A percentile compares a stretch with the other conserved stretches of the same genome.
Conservation (phyloP, 1,140 invertebrate genomes). For the Lordiphosa collinella region DNA sequence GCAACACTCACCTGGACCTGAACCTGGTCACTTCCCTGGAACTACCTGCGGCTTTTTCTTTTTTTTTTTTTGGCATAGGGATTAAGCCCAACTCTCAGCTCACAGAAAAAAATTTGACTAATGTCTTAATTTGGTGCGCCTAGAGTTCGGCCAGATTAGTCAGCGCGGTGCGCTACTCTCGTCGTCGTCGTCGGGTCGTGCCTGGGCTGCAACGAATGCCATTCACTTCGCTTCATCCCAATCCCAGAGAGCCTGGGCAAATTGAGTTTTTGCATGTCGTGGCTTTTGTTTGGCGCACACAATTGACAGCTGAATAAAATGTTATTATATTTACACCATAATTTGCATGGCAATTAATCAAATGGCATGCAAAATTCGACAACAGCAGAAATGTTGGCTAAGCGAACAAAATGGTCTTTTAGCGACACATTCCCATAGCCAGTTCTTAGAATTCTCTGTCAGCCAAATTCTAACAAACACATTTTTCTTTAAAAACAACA, state of each 20-base stretch:
- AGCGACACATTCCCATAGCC: constrained; percentile 12
- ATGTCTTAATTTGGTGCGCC: constrained; percentile 74
- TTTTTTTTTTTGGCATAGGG: constrained; percentile 43
- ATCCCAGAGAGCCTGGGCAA: constrained; percentile 28
- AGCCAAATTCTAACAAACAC: constrained; percentile 34
- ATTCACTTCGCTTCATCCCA: constrained; percentile 74
- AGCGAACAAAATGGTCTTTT: constrained; percentile 31
- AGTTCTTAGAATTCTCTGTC: no score
- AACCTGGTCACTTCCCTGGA: constrained; percentile 60
- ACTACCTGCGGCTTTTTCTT: constrained; percentile 57
- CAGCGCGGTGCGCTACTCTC: constrained; percentile 27
- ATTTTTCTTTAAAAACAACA: constrained; percentile 21
- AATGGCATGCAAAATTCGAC: constrained; percentile 75
- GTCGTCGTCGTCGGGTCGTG: constrained; percentile 34
- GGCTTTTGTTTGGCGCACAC: constrained; percentile 33
- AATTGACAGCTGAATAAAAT: constrained; percentile 78
- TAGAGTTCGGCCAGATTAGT: constrained; percentile 51
- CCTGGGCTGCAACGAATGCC: constrained; percentile 67
- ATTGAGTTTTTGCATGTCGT: constrained; percentile 75
- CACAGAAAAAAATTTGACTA: constrained; percentile 57
- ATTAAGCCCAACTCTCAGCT: constrained; percentile 41
- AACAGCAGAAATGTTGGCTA: constrained; percentile 15
- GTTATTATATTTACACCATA: constrained; percentile 78
- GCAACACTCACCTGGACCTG: constrained; percentile 61
- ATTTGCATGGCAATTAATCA: constrained; percentile 78